Conservation (phyloP, 2,113 vertebrate species). For the Mixornis gularis region DNA sequence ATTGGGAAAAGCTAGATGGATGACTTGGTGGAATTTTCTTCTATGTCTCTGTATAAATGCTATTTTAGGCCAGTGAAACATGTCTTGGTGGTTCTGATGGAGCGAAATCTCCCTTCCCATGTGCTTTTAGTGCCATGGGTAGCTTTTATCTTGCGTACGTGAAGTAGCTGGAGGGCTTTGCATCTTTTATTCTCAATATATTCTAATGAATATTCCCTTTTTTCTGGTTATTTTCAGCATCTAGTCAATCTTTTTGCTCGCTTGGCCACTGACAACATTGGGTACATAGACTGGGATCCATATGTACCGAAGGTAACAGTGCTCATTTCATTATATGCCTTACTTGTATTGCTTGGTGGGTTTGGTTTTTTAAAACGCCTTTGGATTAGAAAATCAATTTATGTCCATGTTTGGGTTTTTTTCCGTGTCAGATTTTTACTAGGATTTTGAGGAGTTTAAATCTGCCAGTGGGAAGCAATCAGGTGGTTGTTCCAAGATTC, state of each 20-base stretch:
- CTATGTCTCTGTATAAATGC: neutral
- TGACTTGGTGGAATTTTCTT: neutral
- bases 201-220: neutral
- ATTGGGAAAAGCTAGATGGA: neutral
- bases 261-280: constrained; percentile 94
- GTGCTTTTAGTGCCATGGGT: neutral
- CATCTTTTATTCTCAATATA: neutral
- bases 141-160: neutral
- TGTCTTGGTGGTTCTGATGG: neutral
- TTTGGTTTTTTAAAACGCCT: neutral
- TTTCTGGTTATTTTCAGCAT: constrained; percentile 72
- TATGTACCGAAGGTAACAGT: constrained; percentile 91
- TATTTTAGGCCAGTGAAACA: neutral
- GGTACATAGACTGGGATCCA: constrained; percentile 96
- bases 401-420: neutral
- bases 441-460: constrained; percentile 94
- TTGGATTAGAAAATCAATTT: neutral
- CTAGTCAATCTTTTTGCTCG: constrained; percentile 95
- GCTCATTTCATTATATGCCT: neutral
- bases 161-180: neutral
- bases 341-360: neutral
- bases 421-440: constrained; percentile 86
- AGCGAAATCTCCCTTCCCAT: neutral
- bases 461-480: constrained; percentile 94
- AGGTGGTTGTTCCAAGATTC: constrained; percentile 89